Conservation (phyloP, 2,797 vertebrate species). For the Allobates femoralis region DNA sequence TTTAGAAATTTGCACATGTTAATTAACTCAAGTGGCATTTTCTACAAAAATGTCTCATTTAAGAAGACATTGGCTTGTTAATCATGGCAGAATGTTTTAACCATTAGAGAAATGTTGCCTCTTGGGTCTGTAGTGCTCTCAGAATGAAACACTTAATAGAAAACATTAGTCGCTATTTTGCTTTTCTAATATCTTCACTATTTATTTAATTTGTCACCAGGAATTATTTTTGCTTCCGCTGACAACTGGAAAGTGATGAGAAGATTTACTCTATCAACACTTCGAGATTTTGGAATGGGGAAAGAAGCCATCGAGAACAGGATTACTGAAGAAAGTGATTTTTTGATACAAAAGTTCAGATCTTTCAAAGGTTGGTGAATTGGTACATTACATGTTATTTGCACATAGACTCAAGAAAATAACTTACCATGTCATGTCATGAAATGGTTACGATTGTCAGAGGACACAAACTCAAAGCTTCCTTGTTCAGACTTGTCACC, state of each 20-base stretch:
- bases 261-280: constrained; percentile 6
- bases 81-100: no score
- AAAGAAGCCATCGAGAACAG: background rate
- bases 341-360: background rate
- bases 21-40: no score
- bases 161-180: background rate
- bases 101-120: background rate
- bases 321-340: constrained; percentile 1
- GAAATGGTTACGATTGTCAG: background rate
- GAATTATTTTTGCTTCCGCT: constrained; percentile 3
- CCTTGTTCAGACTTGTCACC: no score
- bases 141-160: background rate
- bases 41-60: no score
- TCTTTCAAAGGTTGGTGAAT: constrained; percentile 13
- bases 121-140: background rate
- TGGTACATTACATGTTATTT: background rate
- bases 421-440: background rate
- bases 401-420: background rate
- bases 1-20: no score
- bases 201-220: background rate
- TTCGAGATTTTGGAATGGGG: constrained; percentile 36
- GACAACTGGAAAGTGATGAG: constrained; percentile 29
- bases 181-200: background rate
- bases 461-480: no score
- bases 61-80: no score